These are phyloP conservation scores for Brienomyrus longianalis DNA, from an alignment of 2,113 vertebrate species.

Conservation along the genomic window DNA sequence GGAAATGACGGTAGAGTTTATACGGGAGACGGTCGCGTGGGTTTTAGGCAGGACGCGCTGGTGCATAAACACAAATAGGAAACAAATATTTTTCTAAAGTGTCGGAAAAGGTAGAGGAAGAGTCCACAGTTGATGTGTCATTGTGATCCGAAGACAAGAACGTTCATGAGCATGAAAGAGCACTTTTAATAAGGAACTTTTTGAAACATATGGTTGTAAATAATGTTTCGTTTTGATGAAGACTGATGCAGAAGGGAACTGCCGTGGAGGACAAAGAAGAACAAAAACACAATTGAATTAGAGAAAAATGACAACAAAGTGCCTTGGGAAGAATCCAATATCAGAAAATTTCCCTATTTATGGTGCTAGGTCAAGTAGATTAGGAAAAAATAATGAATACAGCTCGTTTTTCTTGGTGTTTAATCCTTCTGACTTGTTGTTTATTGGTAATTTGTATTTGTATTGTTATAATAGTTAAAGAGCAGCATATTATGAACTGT, in stretches of 20 bases:
- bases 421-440: slow-evolving; percentile 70
- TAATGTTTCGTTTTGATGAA: slow-evolving; percentile 36
- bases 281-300: slow-evolving; percentile 39
- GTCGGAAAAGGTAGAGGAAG: background rate
- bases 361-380: slow-evolving; percentile 74
- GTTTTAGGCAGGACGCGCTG: background rate
- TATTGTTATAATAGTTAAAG: slow-evolving; percentile 72
- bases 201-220: slow-evolving; percentile 35
- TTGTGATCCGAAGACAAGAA: slow-evolving; percentile 40
- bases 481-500: slow-evolving; percentile 72
- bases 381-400: slow-evolving; percentile 43
- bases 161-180: slow-evolving; percentile 62
- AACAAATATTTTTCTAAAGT: slow-evolving; percentile 19
- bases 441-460: slow-evolving; percentile 77
- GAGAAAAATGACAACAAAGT: slow-evolving; percentile 68
- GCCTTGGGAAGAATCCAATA: slow-evolving; percentile 91
- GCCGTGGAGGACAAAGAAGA: slow-evolving; percentile 10
- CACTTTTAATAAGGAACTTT: slow-evolving; percentile 63
- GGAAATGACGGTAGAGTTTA: slow-evolving; percentile 19
- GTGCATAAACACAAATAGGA: background rate
- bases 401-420: slow-evolving; percentile 69
- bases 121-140: slow-evolving; percentile 2
- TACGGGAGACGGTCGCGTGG: background rate
- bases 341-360: slow-evolving; percentile 71
- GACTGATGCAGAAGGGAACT: slow-evolving; percentile 24